Evolutionary conservation across 2,113 vertebrate species (phyloP), one percentile per base, ranked within the genome.

Genomic region (Mobula hypostoma): DNA sequence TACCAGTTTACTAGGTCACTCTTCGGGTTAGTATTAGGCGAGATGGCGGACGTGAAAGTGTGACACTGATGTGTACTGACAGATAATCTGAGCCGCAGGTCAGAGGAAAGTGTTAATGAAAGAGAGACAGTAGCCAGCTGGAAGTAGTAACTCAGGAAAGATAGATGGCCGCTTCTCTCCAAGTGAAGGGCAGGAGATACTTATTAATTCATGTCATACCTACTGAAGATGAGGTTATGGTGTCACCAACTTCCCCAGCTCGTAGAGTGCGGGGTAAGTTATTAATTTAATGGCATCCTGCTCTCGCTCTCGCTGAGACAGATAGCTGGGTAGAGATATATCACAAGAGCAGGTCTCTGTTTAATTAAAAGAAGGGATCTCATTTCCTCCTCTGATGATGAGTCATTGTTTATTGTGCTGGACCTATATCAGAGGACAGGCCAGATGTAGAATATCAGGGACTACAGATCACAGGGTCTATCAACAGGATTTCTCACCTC

Each of bases 361-460:
- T 61, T 85, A 85, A 85, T 85, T 61, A 61, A 85, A 85, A 85
- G 48, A 29, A 85, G 58, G 24, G 27, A 85, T 85, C 27, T 85
- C 48, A 85, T 85, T 48, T 58, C 82, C 24, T 85, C 24, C 1
- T 58, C 21, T 9, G 48, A 4, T 48, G 56, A 29, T 40, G 58
- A 85, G 56, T 58, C 48, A 14, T 58, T 61, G 7, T 24, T 58
- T 29, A 61, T 58, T 85, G 82, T 21, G 12, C 2, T 85, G 82
- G 56, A 48, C 24, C 8, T 24, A 6, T 9, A 3, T 56, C 48
- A 29, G 48, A 24, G 48, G 56, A 24, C 82, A 5, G 48, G 0
- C 36, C 27, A 40, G 82, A 24, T 85, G 21, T 27, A 85, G 14
- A 61, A 24, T 27, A 9, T 19, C 56, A 14, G 17, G 15, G 12